Conservation (phyloP, 2,113 vertebrate species). For the Anarhynchus alexandrinus region DNA sequence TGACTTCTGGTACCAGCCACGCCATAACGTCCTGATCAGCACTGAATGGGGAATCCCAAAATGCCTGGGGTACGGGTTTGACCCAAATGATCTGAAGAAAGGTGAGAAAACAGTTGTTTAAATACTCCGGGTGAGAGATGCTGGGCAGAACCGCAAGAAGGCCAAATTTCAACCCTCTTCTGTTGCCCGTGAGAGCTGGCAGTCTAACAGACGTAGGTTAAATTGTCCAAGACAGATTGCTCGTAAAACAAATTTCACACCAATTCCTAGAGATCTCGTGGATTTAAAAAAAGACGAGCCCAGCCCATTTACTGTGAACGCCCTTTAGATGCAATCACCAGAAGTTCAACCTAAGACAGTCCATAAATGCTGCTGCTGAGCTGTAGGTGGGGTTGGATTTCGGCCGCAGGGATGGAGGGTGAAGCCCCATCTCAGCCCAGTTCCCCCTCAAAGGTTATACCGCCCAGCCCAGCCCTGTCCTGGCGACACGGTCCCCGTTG, state of each 20-base stretch:
- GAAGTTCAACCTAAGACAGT: not conserved
- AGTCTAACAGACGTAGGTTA: rapidly evolving
- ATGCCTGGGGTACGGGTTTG: constrained; percentile 76
- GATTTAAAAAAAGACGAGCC: not conserved
- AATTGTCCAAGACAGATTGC: not conserved
- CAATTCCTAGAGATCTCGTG: not conserved
- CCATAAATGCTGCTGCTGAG: not conserved
- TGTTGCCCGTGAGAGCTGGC: not conserved
- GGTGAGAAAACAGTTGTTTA: constrained; percentile 59
- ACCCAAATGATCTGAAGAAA: constrained; percentile 76
- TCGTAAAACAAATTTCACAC: not conserved
- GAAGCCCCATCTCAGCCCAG: not conserved
- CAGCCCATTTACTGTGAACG: not conserved
- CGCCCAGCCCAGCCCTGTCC: not conserved
- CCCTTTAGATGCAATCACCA: not conserved
- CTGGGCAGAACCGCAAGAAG: not conserved
- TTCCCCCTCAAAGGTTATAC: not conserved
- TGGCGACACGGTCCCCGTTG: rapidly evolving
- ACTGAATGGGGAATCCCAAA: constrained; percentile 88
- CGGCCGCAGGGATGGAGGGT: not conserved
- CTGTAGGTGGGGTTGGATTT: not conserved
- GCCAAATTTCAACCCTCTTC: not conserved
- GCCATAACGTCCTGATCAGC: constrained; percentile 94
- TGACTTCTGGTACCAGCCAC: constrained; percentile 96
- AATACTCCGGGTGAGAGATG: not conserved